phyloP scores from a whole-genome alignment of 2,797 vertebrate species.

The Falco berigora region DNA sequence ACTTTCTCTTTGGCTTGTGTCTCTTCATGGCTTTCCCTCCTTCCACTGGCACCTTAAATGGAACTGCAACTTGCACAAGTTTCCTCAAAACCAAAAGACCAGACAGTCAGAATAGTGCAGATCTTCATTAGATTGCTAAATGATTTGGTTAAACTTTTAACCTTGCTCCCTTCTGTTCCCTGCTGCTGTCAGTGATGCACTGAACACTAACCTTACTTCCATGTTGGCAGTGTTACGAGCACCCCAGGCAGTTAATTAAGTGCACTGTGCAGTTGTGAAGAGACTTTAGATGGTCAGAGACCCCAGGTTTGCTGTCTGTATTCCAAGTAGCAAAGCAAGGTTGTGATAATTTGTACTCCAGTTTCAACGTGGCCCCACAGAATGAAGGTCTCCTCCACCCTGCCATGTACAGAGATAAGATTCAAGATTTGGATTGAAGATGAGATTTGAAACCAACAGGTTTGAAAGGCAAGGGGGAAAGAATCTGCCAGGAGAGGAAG shows the following conservation, averaged over 20 bases:
- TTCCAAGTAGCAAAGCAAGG: neutral
- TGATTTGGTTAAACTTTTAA: neutral
- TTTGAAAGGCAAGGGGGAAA: neutral
- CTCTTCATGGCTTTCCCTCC: neutral
- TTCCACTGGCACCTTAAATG: neutral
- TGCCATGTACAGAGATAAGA: neutral
- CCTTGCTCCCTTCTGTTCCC: neutral
- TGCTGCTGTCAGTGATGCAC: neutral
- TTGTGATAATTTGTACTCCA: neutral
- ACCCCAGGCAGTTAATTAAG: neutral
- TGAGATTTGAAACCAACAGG: neutral
- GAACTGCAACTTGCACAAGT: neutral
- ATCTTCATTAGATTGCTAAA: neutral
- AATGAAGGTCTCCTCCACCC: neutral
- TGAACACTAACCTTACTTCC: neutral
- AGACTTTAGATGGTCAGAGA: neutral
- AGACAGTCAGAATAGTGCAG: neutral
- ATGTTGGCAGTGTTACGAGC: too few species aligned
- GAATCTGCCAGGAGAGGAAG: neutral
- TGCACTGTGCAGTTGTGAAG: neutral
- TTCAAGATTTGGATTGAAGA: neutral
- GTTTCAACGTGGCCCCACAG: rapidly evolving
- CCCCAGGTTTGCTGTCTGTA: neutral
- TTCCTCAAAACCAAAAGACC: neutral
- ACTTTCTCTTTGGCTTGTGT: neutral